These are phyloP conservation scores for Plestiodon gilberti DNA, from an alignment of 2,113 vertebrate genomes.

Conservation along the genomic window DNA sequence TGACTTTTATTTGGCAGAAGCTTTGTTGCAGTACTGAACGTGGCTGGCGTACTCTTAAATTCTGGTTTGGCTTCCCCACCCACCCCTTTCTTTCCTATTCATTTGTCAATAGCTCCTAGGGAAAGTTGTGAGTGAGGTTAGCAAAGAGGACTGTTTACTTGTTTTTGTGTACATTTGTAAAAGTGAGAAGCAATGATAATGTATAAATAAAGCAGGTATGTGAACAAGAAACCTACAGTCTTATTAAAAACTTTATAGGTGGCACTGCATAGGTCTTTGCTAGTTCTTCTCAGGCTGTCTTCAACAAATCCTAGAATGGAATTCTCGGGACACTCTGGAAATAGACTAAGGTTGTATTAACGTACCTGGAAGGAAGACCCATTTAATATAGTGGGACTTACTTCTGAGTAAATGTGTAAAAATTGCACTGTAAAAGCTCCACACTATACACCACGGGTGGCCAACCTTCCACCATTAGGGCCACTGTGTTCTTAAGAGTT, in stretches of 20 bases:
- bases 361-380: no score
- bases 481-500: no score
- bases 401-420: no score
- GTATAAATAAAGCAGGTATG: background rate
- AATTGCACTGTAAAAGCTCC: no score
- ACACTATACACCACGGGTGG: no score
- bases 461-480: no score
- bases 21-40: background rate
- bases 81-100: background rate
- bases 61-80: background rate
- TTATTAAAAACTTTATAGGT: background rate
- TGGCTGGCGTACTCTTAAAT: no score
- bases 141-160: background rate
- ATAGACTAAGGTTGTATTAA: constrained; percentile 8
- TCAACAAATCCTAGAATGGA: constrained; percentile 3
- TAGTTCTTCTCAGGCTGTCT: no score
- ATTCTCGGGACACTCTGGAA: constrained; percentile 33
- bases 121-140: background rate
- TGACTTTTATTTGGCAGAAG: no score
- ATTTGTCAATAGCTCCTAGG: background rate
- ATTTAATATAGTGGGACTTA: no score
- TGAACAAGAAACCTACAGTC: background rate
- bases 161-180: background rate
- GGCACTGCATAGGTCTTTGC: no score
- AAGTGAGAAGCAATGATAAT: background rate